Base-by-base conservation (phyloP, 2,888 invertebrate genomes). In the Orthosia gracilis region DNA sequence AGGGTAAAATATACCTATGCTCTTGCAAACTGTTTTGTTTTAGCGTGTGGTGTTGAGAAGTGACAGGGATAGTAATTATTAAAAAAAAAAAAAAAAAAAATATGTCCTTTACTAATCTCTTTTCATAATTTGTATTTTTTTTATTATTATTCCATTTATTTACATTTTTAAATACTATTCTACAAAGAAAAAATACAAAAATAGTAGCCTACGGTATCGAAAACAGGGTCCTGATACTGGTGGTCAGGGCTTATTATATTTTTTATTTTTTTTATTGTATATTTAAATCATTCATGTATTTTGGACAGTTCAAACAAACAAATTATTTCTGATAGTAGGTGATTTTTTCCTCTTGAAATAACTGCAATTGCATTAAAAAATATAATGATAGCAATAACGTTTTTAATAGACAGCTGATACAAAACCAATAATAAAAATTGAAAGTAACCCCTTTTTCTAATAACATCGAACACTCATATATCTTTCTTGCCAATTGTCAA, bases 401-500 rank as follows among this genome's bases (percentile, higher is more conserved):
- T 13, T 50, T 50, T 13, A 18, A 17, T 31, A 21, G n/a, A 50
- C 68, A 71, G 71, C 54, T 75, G 62, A 80, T 63, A 62, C 17
- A 81, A 65, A 47, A 69, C 2, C 58, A 74, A 66, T 70, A 74
- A 82, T 40, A 70, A 54, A 49, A 62, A 70, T 21, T 31, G 0
- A 50, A 57, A 69, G 15, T 49, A 49, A 83, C 92, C 90, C 86
- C 84, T 84, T 80, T 61, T 12, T 74, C 11, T 63, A 75, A 73
- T 80, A 78, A 80, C 76, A 80, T 80, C 57, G 54, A 77, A 80
- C 69, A 75, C 69, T 72, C 76, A 77, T 80, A 72, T 18, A 74
- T 87, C 88, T 89, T 89, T 87, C 89, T 86, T 90, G 77, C 79
- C 80, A 82, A 89, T 88, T 91, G 88, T 82, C 89, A 87, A 87